Percentiles rank a stretch among this genome's conserved stretches.
Evolutionary conservation across 92 coral and sea anemone genomes (phyloP).

Genomic region (Palythoa caribaeorum): DNA sequence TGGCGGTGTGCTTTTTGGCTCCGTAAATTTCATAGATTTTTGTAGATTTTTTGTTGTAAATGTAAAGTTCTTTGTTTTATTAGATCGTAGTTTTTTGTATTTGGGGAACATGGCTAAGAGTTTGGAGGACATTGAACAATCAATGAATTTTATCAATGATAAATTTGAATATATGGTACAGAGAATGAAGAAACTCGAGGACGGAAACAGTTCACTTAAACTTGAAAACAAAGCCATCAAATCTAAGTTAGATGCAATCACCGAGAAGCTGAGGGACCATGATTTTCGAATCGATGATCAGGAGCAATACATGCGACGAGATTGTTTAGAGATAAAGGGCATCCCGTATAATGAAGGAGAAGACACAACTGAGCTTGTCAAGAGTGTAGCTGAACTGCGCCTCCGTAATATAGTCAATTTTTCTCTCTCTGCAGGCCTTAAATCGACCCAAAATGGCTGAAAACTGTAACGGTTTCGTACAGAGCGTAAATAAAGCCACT

Average conservation of each 20-base stretch:
- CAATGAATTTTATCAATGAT: conserved; percentile 6
- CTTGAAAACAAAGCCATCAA: background rate
- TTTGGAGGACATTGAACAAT: background rate
- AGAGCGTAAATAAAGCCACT: too few relatives aligned
- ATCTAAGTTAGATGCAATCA: too few relatives aligned
- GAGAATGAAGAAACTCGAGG: too few relatives aligned
- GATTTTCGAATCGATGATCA: background rate
- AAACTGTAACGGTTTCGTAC: too few relatives aligned
- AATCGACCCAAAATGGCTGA: too few relatives aligned
- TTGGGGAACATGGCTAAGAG: background rate
- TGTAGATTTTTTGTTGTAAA: background rate
- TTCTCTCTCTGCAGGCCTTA: too few relatives aligned
- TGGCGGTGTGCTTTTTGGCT: background rate
- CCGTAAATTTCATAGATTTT: background rate
- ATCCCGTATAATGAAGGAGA: conserved; percentile 17
- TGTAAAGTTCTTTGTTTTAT: background rate
- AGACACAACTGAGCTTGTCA: conserved; percentile 21
- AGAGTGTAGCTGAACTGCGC: conserved; percentile 2
- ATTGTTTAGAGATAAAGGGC: conserved; percentile 18
- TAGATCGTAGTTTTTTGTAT: too few relatives aligned
- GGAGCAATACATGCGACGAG: conserved; percentile 19
- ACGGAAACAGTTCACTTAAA: background rate
- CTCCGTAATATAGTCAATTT: too few relatives aligned
- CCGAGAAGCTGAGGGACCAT: too few relatives aligned
- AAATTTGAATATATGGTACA: background rate